Evolutionary conservation across 2,113 vertebrate species (phyloP).

Genomic region (Hemibagrus wyckioides): DNA sequence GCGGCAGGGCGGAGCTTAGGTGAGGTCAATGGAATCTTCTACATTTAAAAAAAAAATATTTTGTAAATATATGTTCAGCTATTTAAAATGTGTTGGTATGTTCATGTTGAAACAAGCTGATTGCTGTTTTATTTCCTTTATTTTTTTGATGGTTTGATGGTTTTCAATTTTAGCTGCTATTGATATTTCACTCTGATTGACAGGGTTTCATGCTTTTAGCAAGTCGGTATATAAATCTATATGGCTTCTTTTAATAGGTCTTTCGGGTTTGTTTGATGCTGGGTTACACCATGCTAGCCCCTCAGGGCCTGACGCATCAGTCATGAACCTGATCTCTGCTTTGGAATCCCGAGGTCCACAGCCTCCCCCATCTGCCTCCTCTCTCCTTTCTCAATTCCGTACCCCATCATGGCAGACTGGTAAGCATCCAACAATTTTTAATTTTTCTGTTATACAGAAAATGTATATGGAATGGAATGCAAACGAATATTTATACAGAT

Average conservation of each 20-base stretch:
- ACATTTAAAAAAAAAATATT: not conserved
- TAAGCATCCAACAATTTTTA: conserved; percentile 56
- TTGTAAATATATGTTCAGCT: not conserved
- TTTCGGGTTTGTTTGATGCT: conserved; percentile 87
- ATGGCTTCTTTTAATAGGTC: conserved; percentile 66
- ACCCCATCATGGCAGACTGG: conserved; percentile 91
- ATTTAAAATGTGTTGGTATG: not conserved
- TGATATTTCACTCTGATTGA: not conserved
- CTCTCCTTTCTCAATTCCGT: conserved; percentile 89
- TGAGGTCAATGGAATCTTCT: conserved; percentile 47
- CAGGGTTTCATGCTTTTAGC: not conserved
- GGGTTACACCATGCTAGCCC: conserved; percentile 84
- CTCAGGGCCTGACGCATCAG: conserved; percentile 82
- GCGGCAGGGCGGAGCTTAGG: conserved; percentile 71
- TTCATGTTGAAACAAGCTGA: not conserved
- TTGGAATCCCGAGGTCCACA: conserved; percentile 88
- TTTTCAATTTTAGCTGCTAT: not conserved
- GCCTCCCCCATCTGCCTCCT: conserved; percentile 84
- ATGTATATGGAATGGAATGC: not conserved
- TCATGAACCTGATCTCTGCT: conserved; percentile 92
- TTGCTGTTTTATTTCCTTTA: not conserved
- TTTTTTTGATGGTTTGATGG: not conserved
- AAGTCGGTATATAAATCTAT: not conserved
- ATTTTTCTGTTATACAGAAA: not conserved
- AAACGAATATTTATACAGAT: not conserved